phyloP scores from a whole-genome alignment of 1,140 invertebrate species.

The Nephotettix cincticeps region DNA sequence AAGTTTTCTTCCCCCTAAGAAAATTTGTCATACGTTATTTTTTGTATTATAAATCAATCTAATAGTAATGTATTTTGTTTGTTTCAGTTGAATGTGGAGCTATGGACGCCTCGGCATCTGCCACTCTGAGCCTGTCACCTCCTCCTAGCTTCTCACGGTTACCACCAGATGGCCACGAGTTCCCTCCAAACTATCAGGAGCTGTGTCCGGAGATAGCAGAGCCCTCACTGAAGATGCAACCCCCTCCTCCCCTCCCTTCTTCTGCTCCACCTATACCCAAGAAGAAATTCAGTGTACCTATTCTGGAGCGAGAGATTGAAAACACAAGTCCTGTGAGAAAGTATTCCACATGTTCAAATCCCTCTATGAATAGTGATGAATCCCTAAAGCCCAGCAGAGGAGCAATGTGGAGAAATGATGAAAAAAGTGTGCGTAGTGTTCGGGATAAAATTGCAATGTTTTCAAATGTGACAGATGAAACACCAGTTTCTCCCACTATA shows the following conservation, averaged over 20 bases:
- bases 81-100: slow-evolving; percentile 22
- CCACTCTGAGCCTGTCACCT: slow-evolving; percentile 32
- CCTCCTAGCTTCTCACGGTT: slow-evolving; percentile 59
- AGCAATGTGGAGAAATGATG: slow-evolving; percentile 59
- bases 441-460: slow-evolving; percentile 89
- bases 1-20: no score
- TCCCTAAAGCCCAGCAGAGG: not conserved
- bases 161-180: slow-evolving; percentile 86
- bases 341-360: slow-evolving; percentile 3
- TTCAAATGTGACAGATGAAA: slow-evolving; percentile 52
- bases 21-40: not conserved
- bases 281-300: slow-evolving; percentile 40
- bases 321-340: not conserved
- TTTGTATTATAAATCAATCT: not conserved
- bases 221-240: slow-evolving; percentile 26
- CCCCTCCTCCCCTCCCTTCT: slow-evolving; percentile 45
- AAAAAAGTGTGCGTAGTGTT: slow-evolving; percentile 74
- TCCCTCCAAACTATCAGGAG: slow-evolving; percentile 58
- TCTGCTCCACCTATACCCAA: slow-evolving; percentile 38
- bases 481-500: slow-evolving; percentile 44
- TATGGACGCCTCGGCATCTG: slow-evolving; percentile 25
- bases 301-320: slow-evolving; percentile 33
- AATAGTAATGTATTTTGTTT: slow-evolving; percentile 37
- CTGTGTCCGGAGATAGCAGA: slow-evolving; percentile 12
- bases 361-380: slow-evolving; percentile 10